Evolutionary conservation across 2,797 vertebrate genomes (phyloP).

Genomic region (Uromys caudimaculatus): DNA sequence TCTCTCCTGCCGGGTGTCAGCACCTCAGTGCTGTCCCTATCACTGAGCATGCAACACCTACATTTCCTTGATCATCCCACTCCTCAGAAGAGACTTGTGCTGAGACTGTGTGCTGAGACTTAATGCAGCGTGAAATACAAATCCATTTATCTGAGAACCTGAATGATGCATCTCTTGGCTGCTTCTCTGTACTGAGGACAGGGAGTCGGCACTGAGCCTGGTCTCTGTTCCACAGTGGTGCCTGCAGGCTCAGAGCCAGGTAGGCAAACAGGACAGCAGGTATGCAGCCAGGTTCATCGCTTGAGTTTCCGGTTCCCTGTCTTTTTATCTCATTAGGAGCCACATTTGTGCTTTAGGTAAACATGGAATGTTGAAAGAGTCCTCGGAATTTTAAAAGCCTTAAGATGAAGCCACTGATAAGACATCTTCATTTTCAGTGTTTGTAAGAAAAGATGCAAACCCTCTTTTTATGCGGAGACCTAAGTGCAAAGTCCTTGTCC

Average conservation of each 20-base stretch:
- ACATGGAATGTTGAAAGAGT: not conserved
- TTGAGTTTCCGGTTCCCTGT: not conserved
- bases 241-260: not conserved
- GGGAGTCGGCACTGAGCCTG: rapidly evolving
- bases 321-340: not conserved
- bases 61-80: not conserved
- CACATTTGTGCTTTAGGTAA: not conserved
- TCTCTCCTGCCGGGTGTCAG: not conserved
- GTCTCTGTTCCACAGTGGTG: rapidly evolving
- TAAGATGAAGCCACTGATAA: not conserved
- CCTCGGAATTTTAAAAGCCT: not conserved
- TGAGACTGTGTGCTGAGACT: not conserved
- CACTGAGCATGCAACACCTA: not conserved
- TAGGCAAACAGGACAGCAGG: rapidly evolving
- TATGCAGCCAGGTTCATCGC: not conserved
- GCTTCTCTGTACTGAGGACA: no score
- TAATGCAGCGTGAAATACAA: not conserved
- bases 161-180: not conserved
- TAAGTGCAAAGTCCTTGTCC: not conserved
- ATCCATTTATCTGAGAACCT: not conserved
- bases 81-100: not conserved
- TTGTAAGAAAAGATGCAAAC: not conserved
- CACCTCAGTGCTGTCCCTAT: rapidly evolving
- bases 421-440: not conserved
- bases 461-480: not conserved